Base-by-base conservation (phyloP, 1,140 invertebrate genomes). In the Apolygus lucorum region DNA sequence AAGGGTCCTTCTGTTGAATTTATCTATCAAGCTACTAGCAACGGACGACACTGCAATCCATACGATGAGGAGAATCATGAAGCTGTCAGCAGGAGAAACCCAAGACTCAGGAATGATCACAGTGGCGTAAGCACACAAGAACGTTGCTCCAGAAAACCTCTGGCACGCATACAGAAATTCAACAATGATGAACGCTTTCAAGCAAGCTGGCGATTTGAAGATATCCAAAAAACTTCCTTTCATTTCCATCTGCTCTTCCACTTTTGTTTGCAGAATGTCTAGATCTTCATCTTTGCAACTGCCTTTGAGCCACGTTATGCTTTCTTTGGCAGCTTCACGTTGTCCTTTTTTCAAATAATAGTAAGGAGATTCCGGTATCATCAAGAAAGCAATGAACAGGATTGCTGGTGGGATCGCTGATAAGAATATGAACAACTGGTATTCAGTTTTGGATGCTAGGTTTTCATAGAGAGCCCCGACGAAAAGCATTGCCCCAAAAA, bases 341-440 rank as follows among this genome's bases (percentile, higher is more conserved):
- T 84, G 80, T 76, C 83, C 81, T 74, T 84, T 84, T 2, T 79
- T 78, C 0, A 91, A 78, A 49, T 88, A 80, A 71, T 84, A 91
- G 68, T 86, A 87, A 0, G 93, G 93, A 29, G 90, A 89, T 76
- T 96, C 93, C 0, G 92, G 92, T 80, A 93, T 87, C 59, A 87
- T 84, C 2, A 84, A 64, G 79, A 90, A 88, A 72, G 87, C 85
- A 0, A 83, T 66, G 0, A 89, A 73, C 77, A 92, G 88, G 0
- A 86, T 26, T 0, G 85, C 73, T 0, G 87, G 87, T 29, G 88
- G 75, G 0, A 82, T 42, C 0, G 84, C 83, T 65, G 87, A 89
- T 25, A 87, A 74, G 1, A 88, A 76, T 4, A 88, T 88, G 25
- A 95, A 78, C 0, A 79, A 77, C 1, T 79, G 76, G 79, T 93